Percentiles rank a stretch among this genome's conserved stretches.
Evolutionary conservation across 2,113 vertebrate species (phyloP).

Genomic region (Xiphophorus maculatus): DNA sequence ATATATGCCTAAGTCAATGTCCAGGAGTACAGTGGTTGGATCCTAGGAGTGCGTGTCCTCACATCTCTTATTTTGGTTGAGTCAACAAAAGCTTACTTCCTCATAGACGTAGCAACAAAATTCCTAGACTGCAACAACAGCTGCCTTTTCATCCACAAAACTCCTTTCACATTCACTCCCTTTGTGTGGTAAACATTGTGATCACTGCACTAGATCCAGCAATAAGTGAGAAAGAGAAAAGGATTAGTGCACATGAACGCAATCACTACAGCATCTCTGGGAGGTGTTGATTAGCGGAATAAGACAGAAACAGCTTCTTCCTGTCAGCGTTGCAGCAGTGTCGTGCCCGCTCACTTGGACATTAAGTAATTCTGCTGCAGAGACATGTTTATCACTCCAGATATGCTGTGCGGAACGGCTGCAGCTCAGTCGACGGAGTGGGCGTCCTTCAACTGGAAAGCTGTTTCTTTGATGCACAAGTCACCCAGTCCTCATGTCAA

Average conservation of each 20-base stretch:
- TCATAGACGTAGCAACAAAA: neutral
- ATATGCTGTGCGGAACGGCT: neutral
- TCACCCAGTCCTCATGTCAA: neutral
- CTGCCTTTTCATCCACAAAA: neutral
- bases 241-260: neutral
- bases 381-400: neutral
- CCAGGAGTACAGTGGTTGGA: too few species aligned
- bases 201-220: neutral
- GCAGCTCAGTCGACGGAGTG: neutral
- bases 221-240: neutral
- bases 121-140: neutral
- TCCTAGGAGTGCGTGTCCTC: neutral
- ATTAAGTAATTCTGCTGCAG: neutral
- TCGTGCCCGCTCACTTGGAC: neutral
- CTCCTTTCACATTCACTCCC: neutral
- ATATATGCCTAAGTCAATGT: too few species aligned
- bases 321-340: neutral
- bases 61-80: neutral
- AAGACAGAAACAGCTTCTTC: neutral
- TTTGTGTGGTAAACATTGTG: neutral
- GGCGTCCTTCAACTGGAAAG: neutral
- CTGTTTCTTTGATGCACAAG: neutral
- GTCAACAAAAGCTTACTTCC: neutral
- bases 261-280: neutral
- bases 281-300: neutral